Conservation (phyloP, 2,888 invertebrate species). For the Brachyptera putata region DNA sequence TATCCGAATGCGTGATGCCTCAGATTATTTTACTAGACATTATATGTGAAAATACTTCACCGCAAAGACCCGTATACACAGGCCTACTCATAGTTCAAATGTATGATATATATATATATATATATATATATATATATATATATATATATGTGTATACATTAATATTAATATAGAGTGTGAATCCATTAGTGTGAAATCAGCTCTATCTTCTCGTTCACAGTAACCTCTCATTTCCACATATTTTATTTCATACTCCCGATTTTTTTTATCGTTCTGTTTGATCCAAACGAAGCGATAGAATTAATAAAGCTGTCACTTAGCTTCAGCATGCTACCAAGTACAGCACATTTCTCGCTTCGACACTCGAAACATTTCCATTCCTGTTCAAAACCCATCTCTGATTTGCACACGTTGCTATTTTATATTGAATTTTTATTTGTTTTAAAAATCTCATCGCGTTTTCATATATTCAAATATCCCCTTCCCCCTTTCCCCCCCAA, state of each 20-base stretch:
- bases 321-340: conserved; percentile 40
- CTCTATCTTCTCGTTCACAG: no score
- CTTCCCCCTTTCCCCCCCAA: neutral
- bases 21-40: no score
- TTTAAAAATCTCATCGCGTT: conserved; percentile 8
- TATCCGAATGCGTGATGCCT: no score
- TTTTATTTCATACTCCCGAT: neutral
- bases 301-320: conserved; percentile 75
- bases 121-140: neutral
- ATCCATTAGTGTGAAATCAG: no score
- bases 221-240: neutral
- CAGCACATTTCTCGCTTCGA: conserved; percentile 15
- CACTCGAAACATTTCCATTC: conserved; percentile 31
- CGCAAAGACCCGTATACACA: no score
- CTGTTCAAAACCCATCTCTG: conserved; percentile 1
- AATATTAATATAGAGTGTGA: no score
- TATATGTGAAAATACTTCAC: no score
- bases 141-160: neutral
- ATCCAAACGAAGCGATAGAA: conserved; percentile 41
- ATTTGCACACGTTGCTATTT: conserved; percentile 1
- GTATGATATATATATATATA: neutral
- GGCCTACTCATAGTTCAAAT: no score
- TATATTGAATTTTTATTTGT: conserved; percentile 1
- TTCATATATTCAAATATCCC: conserved; percentile 29
- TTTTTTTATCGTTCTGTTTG: neutral